Base-by-base conservation (phyloP, 2,113 vertebrate species). In the Anolis sagrei region DNA sequence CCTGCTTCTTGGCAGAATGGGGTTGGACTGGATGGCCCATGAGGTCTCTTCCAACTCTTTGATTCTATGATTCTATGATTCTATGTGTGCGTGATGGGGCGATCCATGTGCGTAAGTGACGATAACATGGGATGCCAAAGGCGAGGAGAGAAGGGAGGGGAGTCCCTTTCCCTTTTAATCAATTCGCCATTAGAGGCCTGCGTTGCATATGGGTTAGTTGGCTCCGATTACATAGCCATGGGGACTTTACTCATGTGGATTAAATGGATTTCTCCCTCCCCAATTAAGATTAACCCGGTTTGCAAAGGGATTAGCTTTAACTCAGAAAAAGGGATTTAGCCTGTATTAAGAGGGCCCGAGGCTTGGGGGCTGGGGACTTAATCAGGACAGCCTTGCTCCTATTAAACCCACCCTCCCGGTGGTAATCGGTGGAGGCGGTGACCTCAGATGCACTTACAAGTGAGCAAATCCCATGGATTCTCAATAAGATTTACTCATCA, bases 201-300 rank as follows among this genome's bases (percentile, higher is more conserved):
- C 44, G 51, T 77, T 84, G 51, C 39, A 62, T 73, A 25, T 61
- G 69, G 84, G 84, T 79, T 73, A 79, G 68, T 72, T 73, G 77
- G 77, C 76, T 79, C 77, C 84, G 11, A 25, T 79, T 79, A 73
- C 27, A 76, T 61, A 25, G 66, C 76, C 84, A 62, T 32, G 84
- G 58, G 84, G 76, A 80, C 82, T 86, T 86, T 62, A 61, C 54
- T 86, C 84, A 27, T 62, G 84, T 73, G 58, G 84, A 86, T 86
- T 86, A 86, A 86, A 62, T 32, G 76, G 84, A 73, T 79, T 86
- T 86, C 68, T 79, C 76, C 54, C 39, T 79, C 69, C 84, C 84
- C 84, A 86, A 74, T 86, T 86, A 79, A 29, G 84, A 86, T 86
- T 86, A 86, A 86, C 77, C 84, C 77, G 69, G 84, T 86, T 86